Conservation (phyloP, 2,797 vertebrate genomes). For the Chrysocyon brachyurus region DNA sequence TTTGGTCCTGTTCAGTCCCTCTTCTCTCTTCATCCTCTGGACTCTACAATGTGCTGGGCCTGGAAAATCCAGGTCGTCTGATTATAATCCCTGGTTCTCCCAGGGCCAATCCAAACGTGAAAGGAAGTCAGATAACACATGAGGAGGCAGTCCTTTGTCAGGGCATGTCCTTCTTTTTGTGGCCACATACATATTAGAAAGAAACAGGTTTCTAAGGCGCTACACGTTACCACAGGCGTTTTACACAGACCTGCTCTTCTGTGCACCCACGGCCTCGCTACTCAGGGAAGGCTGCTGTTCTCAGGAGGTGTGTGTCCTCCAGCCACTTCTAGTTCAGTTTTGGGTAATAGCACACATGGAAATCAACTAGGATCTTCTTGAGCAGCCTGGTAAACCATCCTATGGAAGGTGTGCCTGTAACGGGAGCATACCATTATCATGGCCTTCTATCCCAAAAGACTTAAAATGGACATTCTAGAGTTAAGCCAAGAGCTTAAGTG, state of each 20-base stretch:
- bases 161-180: no score
- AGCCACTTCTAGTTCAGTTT: neutral
- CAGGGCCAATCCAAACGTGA: no score
- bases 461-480: neutral
- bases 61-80: no score
- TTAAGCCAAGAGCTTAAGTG: neutral
- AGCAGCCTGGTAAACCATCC: neutral
- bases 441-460: neutral
- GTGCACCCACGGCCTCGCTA: fast-evolving
- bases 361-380: neutral
- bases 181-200: neutral
- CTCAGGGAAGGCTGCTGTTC: fast-evolving
- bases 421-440: no score
- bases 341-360: neutral
- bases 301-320: neutral
- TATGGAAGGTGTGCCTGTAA: neutral
- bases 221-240: neutral
- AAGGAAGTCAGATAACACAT: no score
- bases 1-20: neutral
- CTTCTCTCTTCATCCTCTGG: neutral
- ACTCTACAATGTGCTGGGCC: no score
- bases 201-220: neutral
- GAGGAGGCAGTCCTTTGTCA: no score
- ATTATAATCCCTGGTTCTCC: no score
- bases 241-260: fast-evolving